Evolutionary conservation across 1,140 invertebrate species (phyloP).

Genomic region (Scylla paramamosain): DNA sequence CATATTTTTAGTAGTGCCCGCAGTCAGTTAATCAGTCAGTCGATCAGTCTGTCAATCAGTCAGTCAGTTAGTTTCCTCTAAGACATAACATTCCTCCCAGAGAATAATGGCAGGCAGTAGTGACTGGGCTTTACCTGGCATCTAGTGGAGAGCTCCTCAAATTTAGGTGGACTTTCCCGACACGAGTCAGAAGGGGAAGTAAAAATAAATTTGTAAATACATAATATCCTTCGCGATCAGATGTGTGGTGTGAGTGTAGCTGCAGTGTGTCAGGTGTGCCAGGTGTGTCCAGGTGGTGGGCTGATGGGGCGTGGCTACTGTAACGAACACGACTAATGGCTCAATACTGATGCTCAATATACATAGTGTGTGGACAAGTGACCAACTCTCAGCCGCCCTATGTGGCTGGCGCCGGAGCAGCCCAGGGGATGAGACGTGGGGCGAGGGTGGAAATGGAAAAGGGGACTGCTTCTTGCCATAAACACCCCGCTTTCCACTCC

Average conservation of each 20-base stretch:
- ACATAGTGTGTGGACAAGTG: background rate
- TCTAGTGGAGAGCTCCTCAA: background rate
- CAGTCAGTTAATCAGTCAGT: too few relatives aligned
- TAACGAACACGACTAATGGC: constrained; percentile 1
- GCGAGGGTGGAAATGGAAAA: background rate
- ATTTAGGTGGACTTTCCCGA: background rate
- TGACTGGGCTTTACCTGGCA: background rate
- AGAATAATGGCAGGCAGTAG: background rate
- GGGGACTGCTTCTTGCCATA: background rate
- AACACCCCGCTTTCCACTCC: background rate
- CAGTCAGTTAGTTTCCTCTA: background rate
- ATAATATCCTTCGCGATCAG: background rate
- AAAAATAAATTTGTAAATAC: constrained; percentile 1
- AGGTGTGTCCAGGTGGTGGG: background rate
- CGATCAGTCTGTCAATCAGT: too few relatives aligned
- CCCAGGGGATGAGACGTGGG: background rate
- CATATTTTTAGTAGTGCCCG: too few relatives aligned
- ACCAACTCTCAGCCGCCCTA: background rate
- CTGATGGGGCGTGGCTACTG: background rate
- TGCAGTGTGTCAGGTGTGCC: too few relatives aligned
- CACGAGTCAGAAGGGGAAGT: background rate
- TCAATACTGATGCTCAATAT: constrained; percentile 6
- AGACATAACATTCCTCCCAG: background rate
- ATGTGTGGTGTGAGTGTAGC: background rate
- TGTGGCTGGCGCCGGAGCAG: background rate